These are phyloP conservation scores for Porphyrio hochstetteri DNA, from an alignment of 2,113 vertebrate species.

Conservation along the genomic window DNA sequence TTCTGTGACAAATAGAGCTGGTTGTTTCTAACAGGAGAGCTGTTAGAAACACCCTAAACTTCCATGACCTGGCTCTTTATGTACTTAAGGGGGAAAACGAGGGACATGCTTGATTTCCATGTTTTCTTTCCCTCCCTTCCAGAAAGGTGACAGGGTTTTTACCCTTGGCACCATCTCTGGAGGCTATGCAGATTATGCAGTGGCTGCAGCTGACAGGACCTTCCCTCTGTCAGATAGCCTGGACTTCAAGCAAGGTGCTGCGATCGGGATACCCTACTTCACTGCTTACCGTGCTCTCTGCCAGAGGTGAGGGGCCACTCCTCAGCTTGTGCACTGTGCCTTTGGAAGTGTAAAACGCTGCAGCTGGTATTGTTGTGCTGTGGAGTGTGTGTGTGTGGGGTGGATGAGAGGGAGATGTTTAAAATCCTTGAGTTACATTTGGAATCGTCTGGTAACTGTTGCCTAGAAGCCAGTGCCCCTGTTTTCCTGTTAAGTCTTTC, in stretches of 20 bases:
- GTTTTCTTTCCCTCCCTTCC: not conserved
- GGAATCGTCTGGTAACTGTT: not conserved
- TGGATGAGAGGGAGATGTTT: not conserved
- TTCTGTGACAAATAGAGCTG: not conserved
- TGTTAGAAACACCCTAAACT: not conserved
- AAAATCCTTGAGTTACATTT: not conserved
- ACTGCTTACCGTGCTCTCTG: slow-evolving; percentile 92
- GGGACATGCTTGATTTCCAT: not conserved
- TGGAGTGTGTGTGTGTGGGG: not conserved
- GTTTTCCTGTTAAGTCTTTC: not conserved
- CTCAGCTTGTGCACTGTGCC: not conserved
- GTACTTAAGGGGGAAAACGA: not conserved
- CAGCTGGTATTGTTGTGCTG: not conserved
- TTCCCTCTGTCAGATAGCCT: slow-evolving; percentile 80
- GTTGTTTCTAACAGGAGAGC: not conserved
- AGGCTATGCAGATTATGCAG: slow-evolving; percentile 87
- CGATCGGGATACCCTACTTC: slow-evolving; percentile 89
- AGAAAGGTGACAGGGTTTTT: slow-evolving; percentile 92
- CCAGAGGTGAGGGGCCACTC: slow-evolving; percentile 81
- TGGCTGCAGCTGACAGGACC: slow-evolving; percentile 79
- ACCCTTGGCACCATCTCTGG: slow-evolving; percentile 80
- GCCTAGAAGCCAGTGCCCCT: not conserved
- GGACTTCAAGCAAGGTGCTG: slow-evolving; percentile 88
- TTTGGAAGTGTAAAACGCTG: not conserved
- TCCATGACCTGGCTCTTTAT: not conserved